Percentiles rank a stretch among this genome's conserved stretches.
Conservation (phyloP, 2,888 invertebrate genomes). For the Crocallis elinguaria region DNA sequence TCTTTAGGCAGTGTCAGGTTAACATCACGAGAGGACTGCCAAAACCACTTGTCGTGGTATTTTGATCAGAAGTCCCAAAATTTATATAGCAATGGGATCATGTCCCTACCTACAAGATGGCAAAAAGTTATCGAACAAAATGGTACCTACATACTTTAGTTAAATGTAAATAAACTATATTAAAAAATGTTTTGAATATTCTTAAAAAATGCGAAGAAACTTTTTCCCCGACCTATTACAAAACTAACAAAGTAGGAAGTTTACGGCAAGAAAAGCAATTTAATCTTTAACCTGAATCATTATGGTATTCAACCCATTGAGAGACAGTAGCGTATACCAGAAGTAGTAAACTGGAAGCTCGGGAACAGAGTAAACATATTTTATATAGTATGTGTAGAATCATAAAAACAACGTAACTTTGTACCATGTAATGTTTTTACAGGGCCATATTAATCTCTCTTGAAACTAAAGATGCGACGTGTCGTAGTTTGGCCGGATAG, state of each 20-base stretch:
- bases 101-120: too few species aligned
- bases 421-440: conserved; percentile 52
- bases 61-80: too few species aligned
- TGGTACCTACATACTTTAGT: too few species aligned
- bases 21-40: too few species aligned
- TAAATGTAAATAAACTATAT: too few species aligned
- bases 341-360: conserved; percentile 40
- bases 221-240: not conserved
- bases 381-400: conserved; percentile 53
- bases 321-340: conserved; percentile 38
- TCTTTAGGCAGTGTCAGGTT: too few species aligned
- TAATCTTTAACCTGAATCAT: conserved; percentile 34
- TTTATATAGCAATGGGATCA: too few species aligned
- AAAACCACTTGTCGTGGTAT: too few species aligned
- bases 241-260: conserved; percentile 18
- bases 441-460: conserved; percentile 46
- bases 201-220: too few species aligned
- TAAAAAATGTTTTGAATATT: too few species aligned
- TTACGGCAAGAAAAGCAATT: conserved; percentile 36
- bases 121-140: too few species aligned
- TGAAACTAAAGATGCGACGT: conserved; percentile 7
- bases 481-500: conserved; percentile 29
- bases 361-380: conserved; percentile 52
- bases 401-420: conserved; percentile 52
- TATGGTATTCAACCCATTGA: conserved; percentile 36